Evolutionary conservation across 2,797 vertebrate genomes (phyloP).

Genomic region (Leptoclinus maculatus): DNA sequence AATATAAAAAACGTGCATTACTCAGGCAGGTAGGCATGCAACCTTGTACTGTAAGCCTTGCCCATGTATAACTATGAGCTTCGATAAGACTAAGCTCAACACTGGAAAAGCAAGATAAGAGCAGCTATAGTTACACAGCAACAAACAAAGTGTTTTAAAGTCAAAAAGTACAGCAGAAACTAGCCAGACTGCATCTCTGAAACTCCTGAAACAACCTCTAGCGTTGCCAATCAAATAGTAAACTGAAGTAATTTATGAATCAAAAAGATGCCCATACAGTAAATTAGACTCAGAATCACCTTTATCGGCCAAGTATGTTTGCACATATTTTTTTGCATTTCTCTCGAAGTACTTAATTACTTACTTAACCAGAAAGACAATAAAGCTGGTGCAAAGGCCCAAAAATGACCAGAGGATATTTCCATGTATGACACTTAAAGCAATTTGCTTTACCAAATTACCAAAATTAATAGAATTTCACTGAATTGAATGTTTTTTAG

Average conservation of each 20-base stretch:
- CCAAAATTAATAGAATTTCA: not conserved
- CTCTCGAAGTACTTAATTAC: too few relatives aligned
- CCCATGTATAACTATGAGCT: conserved; percentile 36
- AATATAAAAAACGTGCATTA: conserved; percentile 56
- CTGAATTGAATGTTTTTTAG: not conserved
- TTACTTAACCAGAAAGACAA: too few relatives aligned
- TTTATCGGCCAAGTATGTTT: not conserved
- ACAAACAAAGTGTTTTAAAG: conserved; percentile 40
- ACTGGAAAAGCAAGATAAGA: conserved; percentile 65
- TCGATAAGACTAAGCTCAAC: conserved; percentile 55
- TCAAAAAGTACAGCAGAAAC: conserved; percentile 31
- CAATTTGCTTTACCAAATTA: conserved; percentile 1
- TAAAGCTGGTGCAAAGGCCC: not conserved
- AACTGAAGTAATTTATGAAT: conserved; percentile 20
- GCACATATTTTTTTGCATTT: too few relatives aligned
- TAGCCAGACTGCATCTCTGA: not conserved
- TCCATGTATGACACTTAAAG: conserved; percentile 9
- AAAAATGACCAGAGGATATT: conserved; percentile 31
- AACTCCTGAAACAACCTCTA: not conserved
- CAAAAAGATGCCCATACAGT: conserved; percentile 3
- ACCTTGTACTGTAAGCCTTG: conserved; percentile 37
- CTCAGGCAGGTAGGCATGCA: conserved; percentile 48
- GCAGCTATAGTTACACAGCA: conserved; percentile 33
- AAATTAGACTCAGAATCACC: not conserved
- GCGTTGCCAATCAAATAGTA: conserved; percentile 15